Base-by-base conservation (phyloP, 2,797 vertebrate species). In the Paedocypris micromegethes region DNA sequence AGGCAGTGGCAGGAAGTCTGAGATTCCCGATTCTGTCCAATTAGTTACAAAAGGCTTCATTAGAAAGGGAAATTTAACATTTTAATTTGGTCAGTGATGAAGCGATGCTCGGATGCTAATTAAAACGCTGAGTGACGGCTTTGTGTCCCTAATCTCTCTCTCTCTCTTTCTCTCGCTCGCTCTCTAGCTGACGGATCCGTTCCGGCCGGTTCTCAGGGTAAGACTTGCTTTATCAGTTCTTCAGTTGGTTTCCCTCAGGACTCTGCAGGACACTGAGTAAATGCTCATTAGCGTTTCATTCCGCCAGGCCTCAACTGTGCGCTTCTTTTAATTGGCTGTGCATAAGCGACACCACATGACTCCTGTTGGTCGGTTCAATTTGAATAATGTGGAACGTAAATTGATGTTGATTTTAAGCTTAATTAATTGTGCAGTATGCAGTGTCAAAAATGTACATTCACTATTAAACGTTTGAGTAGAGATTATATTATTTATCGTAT, bases 171-270 rank as follows among this genome's bases (percentile, higher is more conserved):
- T 64, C 52, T 48, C 37, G 59, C 46, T 67, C 5, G 42, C 38
- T 60, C 51, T 88, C 80, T 83, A 98, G 96, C 87, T 98, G 90
- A 91, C 96, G 76, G 96, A 98, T 92, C 95, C 95, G 64, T 98
- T 98, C 90, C 92, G 95, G 83, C 96, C 95, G 75, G 93, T 98
- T 91, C 86, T 96, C 88, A 95, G 95, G 95, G 96, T 98, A 92
- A 93, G 93, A 85, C 85, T 23, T 84, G 75, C 79, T 85, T 83
- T 83, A 61, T 79, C 76, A 84, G 68, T 78, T 37, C 68, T 84
- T 76, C 76, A 72, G 80, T 2, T 70, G 76, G 75, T 73, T 82
- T 80, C 37, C 1, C 72, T 75, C 64, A 37, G 67, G 76, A 74
- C 78, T 82, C 83, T 73, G 4, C 42, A 0, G 70, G 81, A 77